Evolutionary conservation across 2,888 invertebrate species (phyloP).

Genomic region (Tenthredo livida): DNA sequence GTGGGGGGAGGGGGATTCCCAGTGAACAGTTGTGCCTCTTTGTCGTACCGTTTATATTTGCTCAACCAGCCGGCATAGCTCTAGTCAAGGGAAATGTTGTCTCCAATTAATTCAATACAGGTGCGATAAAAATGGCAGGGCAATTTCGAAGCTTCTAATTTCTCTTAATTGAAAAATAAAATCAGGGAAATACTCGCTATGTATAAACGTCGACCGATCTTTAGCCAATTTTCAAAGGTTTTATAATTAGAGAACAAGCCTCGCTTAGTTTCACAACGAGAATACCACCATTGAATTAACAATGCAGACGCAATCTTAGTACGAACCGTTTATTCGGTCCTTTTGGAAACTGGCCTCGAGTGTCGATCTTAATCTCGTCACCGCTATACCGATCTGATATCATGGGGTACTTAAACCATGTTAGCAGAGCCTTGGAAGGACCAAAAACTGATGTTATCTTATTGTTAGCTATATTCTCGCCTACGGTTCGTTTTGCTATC

Average conservation of each 20-base stretch:
- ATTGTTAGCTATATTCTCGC: neutral
- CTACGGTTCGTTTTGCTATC: neutral
- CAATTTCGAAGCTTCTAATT: constrained; percentile 1
- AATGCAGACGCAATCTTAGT: constrained; percentile 36
- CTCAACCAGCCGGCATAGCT: constrained; percentile 5
- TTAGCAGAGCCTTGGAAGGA: neutral
- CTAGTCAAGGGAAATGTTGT: neutral
- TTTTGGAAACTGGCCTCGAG: constrained; percentile 6
- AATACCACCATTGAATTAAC: constrained; percentile 28
- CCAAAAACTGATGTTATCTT: constrained; percentile 12
- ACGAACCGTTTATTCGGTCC: neutral
- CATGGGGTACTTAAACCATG: constrained; percentile 3
- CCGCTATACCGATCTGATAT: constrained; percentile 9
- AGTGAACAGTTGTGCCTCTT: constrained; percentile 6
- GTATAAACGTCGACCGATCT: neutral
- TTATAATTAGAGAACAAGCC: neutral
- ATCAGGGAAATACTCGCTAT: neutral
- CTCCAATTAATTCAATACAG: constrained; percentile 11
- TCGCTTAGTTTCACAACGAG: neutral
- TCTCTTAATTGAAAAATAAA: neutral
- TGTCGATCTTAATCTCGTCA: constrained; percentile 31
- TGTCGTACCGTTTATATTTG: constrained; percentile 9
- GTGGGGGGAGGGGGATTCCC: constrained; percentile 18
- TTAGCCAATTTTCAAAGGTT: neutral
- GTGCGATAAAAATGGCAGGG: neutral